Percentiles rank a stretch among this genome's conserved stretches.
Conservation (phyloP, 1,140 invertebrate species). For the Pomacea maculata region DNA sequence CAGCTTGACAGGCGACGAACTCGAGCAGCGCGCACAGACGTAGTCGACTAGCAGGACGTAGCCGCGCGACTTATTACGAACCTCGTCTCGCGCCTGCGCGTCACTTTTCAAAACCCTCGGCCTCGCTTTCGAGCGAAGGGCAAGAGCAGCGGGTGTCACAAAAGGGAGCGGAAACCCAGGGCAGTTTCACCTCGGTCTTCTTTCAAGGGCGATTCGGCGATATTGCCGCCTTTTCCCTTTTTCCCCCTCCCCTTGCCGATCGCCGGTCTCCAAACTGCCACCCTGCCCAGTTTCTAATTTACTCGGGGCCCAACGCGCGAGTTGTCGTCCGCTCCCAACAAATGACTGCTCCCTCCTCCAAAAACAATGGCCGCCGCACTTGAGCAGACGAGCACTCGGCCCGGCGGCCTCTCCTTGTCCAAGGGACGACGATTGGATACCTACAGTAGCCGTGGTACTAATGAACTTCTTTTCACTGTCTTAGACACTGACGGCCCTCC, state of each 20-base stretch:
- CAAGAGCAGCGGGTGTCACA: background rate
- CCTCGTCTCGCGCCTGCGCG: background rate
- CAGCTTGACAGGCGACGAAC: background rate
- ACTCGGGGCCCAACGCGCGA: background rate
- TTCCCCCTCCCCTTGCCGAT: background rate
- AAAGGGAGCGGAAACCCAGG: background rate
- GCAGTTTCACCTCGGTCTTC: background rate
- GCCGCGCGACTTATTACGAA: background rate
- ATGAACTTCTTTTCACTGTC: conserved; percentile 11
- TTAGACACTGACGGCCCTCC: conserved; percentile 4
- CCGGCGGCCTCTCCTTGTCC: conserved; percentile 3
- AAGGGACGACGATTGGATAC: conserved; percentile 1
- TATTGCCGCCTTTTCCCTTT: background rate
- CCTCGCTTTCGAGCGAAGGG: background rate
- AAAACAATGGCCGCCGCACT: conserved; percentile 2
- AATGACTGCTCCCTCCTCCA: background rate
- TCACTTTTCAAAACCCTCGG: background rate
- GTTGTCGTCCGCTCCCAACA: conserved; percentile 2
- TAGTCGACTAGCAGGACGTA: background rate
- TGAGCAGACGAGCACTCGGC: background rate
- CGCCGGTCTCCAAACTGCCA: background rate
- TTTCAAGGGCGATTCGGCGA: conserved; percentile 2
- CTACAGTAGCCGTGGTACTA: conserved; percentile 7
- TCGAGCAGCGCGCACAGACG: background rate
- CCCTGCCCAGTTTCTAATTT: conserved; percentile 12